Evolutionary conservation across 1,140 invertebrate genomes (phyloP).

Genomic region (Macrocentrus cingulum): DNA sequence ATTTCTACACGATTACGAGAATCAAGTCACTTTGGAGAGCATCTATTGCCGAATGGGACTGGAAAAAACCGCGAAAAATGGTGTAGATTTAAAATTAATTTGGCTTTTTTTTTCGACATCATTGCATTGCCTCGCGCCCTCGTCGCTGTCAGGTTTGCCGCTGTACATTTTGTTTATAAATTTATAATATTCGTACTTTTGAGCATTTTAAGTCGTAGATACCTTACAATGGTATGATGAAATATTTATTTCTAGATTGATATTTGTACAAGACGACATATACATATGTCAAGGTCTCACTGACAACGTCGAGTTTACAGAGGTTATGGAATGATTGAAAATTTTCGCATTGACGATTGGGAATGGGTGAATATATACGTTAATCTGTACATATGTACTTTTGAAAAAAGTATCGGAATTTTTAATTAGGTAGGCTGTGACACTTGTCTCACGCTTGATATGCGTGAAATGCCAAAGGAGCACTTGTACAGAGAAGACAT

Average conservation of each 20-base stretch:
- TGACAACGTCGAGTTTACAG: slow-evolving; percentile 17
- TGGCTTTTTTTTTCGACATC: too few relatives aligned
- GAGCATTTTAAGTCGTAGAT: slow-evolving; percentile 36
- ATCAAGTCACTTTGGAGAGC: too few relatives aligned
- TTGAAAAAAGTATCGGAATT: slow-evolving; percentile 19
- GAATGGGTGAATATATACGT: slow-evolving; percentile 33
- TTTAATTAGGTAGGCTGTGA: slow-evolving; percentile 46
- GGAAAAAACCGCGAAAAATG: too few relatives aligned
- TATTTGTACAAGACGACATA: slow-evolving; percentile 45
- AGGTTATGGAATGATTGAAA: slow-evolving; percentile 4
- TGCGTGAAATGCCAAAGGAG: slow-evolving; percentile 8
- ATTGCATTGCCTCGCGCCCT: too few relatives aligned
- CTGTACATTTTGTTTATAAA: background rate
- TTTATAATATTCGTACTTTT: slow-evolving; percentile 26
- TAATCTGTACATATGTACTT: slow-evolving; percentile 35
- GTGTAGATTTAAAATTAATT: too few relatives aligned
- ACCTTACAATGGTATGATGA: slow-evolving; percentile 30
- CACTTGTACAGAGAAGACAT: too few relatives aligned
- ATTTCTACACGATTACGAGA: slow-evolving; percentile 1
- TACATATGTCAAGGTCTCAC: too few relatives aligned
- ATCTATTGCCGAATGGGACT: too few relatives aligned
- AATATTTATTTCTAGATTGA: slow-evolving; percentile 55
- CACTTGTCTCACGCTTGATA: slow-evolving; percentile 42
- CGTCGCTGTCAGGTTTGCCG: too few relatives aligned
- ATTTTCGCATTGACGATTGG: slow-evolving; percentile 1